phyloP scores from a whole-genome alignment of 2,888 invertebrate genomes.

The Blera fallax region DNA sequence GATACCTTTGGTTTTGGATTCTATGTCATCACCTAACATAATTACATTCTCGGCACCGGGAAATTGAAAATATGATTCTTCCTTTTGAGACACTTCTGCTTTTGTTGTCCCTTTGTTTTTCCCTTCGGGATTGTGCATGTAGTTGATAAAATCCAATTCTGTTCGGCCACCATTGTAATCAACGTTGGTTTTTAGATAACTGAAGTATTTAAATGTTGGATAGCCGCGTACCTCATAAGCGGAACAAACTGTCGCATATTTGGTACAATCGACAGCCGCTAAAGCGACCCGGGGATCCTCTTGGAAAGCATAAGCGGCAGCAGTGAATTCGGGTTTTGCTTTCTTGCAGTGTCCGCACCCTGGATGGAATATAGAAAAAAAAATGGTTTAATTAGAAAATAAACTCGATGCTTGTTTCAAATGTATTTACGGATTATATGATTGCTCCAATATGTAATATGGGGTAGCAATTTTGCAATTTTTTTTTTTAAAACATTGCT shows the following conservation, averaged over 20 bases:
- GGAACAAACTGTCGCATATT: slow-evolving; percentile 85
- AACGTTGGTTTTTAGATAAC: slow-evolving; percentile 87
- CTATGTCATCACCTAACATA: slow-evolving; percentile 86
- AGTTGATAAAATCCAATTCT: slow-evolving; percentile 82
- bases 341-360: slow-evolving; percentile 96
- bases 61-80: slow-evolving; percentile 80
- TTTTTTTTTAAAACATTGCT: neutral
- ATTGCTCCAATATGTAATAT: neutral
- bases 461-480: neutral
- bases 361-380: slow-evolving; percentile 80
- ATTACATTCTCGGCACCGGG: slow-evolving; percentile 81
- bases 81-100: slow-evolving; percentile 74
- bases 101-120: no score
- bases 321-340: slow-evolving; percentile 90
- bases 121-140: slow-evolving; percentile 74
- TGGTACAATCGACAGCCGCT: slow-evolving; percentile 92
- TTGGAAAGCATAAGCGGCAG: slow-evolving; percentile 86
- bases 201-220: slow-evolving; percentile 93
- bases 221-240: slow-evolving; percentile 90
- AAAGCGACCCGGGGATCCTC: slow-evolving; percentile 90
- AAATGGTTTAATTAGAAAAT: neutral
- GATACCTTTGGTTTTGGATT: slow-evolving; percentile 87
- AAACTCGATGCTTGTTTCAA: no score
- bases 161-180: slow-evolving; percentile 89
- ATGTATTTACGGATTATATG: neutral